Base-by-base conservation (phyloP, 2,113 vertebrate species). In the Coregonus clupeaformis region DNA sequence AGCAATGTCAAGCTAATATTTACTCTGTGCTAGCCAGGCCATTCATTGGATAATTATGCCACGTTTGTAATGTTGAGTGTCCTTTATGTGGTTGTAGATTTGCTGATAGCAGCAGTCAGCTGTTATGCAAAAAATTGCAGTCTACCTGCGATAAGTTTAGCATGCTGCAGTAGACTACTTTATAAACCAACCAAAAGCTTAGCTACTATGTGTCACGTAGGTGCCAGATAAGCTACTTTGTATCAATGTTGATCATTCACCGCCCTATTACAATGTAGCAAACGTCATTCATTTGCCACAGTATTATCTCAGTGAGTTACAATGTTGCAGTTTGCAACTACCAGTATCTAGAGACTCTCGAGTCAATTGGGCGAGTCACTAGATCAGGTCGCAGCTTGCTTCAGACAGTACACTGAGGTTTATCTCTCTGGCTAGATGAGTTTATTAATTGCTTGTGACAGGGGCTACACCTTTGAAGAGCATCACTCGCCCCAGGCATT, bases 401-500 rank as follows among this genome's bases (percentile, higher is more conserved):
- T 25, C 63, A 16, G 67, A 24, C 22, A 45, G 11, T 18, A 22
- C 27, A 6, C 25, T 11, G 36, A 42, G 36, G 36, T 42, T 11
- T 42, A 42, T 42, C 36, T 42, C 36, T 42, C 36, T 42, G 36
- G 36, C 36, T 42, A 42, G 27, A 27, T 63, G 32, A 42, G 69
- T 55, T 71, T 57, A 71, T 57, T 57, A 25, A 71, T 71, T 75
- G 59, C 14, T 16, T 55, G 71, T 67, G 69, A 49, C 52, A 22
- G 67, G 67, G 75, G 77, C 68, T 11, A 81, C 80, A 73, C 73
- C 36, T 55, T 55, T 4, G 52, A 5, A 55, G 52, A 20, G 52
- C 52, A 55, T 5, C 52, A 20, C 52, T 55, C 20, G 5, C 52
- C 36, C 36, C 36, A 11, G 36, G 36, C 36, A 11, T 42, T 42